These are phyloP conservation scores for Acholoe squamosa DNA, from an alignment of 2,888 invertebrate species.

Conservation along the genomic window DNA sequence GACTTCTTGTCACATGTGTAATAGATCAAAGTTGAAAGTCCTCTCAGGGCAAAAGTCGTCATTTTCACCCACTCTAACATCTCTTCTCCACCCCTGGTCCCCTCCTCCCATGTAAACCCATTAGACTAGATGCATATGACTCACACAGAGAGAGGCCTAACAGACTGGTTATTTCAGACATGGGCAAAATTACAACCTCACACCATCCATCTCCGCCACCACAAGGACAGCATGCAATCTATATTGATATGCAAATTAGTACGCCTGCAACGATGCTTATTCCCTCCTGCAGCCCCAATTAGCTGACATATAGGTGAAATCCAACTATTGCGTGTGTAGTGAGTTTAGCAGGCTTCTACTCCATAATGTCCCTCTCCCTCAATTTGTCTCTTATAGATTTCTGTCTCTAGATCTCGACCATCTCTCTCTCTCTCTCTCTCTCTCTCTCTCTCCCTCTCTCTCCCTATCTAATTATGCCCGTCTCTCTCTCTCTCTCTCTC, in stretches of 20 bases:
- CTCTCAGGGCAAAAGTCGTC: conserved; percentile 8
- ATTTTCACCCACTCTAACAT: background rate
- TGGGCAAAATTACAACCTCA: conserved; percentile 17
- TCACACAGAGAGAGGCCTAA: background rate
- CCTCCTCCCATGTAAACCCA: background rate
- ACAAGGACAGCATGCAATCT: background rate
- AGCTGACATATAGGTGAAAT: no score
- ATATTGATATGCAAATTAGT: conserved; percentile 32
- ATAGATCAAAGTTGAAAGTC: background rate
- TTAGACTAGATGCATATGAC: conserved; percentile 24
- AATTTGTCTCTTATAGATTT: no score
- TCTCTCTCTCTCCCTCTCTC: no score
- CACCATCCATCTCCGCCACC: background rate
- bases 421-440: no score
- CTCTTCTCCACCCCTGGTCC: background rate
- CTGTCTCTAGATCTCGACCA: no score
- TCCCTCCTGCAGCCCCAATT: no score
- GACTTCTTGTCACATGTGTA: background rate
- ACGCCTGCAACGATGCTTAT: background rate
- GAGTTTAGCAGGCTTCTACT: no score
- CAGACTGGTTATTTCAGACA: conserved; percentile 5
- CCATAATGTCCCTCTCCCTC: no score
- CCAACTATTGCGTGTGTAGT: no score
- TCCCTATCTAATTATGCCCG: no score
- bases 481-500: no score